phyloP scores from a whole-genome alignment of 2,113 vertebrate genomes.

The Zosterops pallidus region DNA sequence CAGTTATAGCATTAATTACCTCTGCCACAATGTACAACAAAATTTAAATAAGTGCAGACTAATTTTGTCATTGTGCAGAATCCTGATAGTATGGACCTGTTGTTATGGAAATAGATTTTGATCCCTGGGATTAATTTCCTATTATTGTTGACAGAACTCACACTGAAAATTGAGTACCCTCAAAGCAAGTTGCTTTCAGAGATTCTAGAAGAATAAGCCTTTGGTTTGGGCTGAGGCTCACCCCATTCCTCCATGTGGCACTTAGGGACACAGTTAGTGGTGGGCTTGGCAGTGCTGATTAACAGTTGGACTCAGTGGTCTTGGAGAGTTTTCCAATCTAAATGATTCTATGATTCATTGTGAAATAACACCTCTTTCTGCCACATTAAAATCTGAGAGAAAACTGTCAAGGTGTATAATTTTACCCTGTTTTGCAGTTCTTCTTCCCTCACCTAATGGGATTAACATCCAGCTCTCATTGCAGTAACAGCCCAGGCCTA shows the following conservation, averaged over 20 bases:
- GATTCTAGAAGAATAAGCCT: not conserved
- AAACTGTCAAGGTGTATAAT: not conserved
- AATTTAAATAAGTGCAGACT: not conserved
- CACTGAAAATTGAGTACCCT: not conserved
- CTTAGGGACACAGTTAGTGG: not conserved
- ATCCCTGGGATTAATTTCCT: not conserved
- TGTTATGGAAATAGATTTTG: not conserved
- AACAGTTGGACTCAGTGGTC: not conserved
- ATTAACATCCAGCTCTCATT: not conserved
- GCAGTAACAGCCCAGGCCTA: not conserved
- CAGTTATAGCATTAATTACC: not conserved
- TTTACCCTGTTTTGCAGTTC: not conserved
- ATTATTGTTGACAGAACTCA: not conserved
- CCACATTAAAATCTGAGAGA: not conserved
- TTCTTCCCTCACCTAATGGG: not conserved
- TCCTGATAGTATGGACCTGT: not conserved
- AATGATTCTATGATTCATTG: not conserved
- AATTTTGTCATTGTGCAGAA: not conserved
- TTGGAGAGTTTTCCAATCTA: not conserved
- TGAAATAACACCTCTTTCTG: not conserved
- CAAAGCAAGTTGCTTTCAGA: not conserved
- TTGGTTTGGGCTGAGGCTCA: not conserved
- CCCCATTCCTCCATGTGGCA: not conserved
- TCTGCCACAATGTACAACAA: not conserved
- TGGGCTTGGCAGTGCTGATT: not conserved